Conservation (phyloP, 1,140 invertebrate species). For the Habropoda laboriosa region DNA sequence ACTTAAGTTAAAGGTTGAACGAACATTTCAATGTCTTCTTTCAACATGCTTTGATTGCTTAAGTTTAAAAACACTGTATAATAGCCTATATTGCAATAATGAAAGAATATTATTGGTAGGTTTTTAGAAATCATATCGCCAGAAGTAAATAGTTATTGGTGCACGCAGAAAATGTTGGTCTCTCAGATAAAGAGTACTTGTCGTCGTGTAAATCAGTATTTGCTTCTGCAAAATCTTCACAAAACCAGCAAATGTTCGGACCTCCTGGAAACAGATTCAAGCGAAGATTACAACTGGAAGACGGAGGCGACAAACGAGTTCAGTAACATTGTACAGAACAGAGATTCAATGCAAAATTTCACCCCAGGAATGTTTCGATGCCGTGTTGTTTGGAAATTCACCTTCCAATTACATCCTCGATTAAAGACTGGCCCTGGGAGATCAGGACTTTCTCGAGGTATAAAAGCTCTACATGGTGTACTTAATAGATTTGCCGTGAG, state of each 20-base stretch:
- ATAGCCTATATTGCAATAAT: too few species aligned
- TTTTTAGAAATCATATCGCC: constrained; percentile 83
- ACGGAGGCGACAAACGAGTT: constrained; percentile 63
- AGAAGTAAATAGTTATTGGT: constrained; percentile 82
- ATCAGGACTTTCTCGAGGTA: constrained; percentile 84
- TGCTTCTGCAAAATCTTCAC: constrained; percentile 87
- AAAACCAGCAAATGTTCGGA: constrained; percentile 87
- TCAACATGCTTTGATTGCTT: not conserved
- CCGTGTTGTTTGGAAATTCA: constrained; percentile 87
- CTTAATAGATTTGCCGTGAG: constrained; percentile 88
- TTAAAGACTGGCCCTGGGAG: constrained; percentile 86
- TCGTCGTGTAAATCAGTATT: constrained; percentile 88
- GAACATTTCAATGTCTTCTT: not conserved
- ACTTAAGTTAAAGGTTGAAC: not conserved
- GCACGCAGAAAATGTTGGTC: constrained; percentile 83
- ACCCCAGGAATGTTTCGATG: constrained; percentile 88
- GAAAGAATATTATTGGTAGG: constrained; percentile 72
- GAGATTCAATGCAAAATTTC: constrained; percentile 63
- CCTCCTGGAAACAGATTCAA: constrained; percentile 87
- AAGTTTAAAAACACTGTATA: not conserved
- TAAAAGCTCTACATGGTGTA: constrained; percentile 86
- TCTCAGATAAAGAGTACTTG: constrained; percentile 84
- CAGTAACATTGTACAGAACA: constrained; percentile 45
- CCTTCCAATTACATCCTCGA: constrained; percentile 88
- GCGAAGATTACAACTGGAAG: constrained; percentile 82